Base-by-base conservation (phyloP, 2,797 vertebrate genomes). In the Hapalemur alaotrensis region DNA sequence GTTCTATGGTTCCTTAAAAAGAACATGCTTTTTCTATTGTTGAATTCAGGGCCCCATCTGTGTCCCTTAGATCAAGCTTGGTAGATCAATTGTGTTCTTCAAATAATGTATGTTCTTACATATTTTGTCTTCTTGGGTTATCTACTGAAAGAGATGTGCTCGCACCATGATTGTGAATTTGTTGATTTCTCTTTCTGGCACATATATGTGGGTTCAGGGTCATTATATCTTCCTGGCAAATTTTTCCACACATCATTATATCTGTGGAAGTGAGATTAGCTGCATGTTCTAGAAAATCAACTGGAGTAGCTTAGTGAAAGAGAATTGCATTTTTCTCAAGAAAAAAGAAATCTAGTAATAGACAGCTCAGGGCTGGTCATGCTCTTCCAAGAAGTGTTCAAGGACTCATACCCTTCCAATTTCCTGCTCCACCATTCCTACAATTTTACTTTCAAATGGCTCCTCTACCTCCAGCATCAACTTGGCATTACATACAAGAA, bases 271-370 rank as follows among this genome's bases (percentile, higher is more conserved):
- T 69, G 23, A 90, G n/a, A 83, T 91, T 10, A 65, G 8, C 48
- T 65, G 13, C 18, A 43, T 52, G 14, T 41, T 83, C 18, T n/a
- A 35, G 61, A 78, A 94, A 95, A 48, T n/a, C 50, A 94, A 63
- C n/a, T 65, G 54, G 18, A 94, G 7, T 83, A 41, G 5, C 70
- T 95, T 89, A 83, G 22, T 93, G 69, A 61, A 50, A 82, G 6
- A 84, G 11, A 61, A 61, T 65, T 65, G 32, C 4, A 65, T 93
- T 78, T 92, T 90, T 87, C 63, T 73, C 32, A 86, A 59, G 25
- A 94, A 97, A 85, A 72, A 90, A 93, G 59, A 90, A 72, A 75
- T 83, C 52, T 87, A 41, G 18, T 79, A 61, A 83, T 94, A 57
- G 50, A 61, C 9, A 63, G 11, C 59, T 93, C 41, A 52, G 63